A percentile compares a stretch with the other conserved stretches of the same genome.
Evolutionary conservation across 1,140 invertebrate genomes (phyloP).

Genomic region (Zaprionus ghesquierei): DNA sequence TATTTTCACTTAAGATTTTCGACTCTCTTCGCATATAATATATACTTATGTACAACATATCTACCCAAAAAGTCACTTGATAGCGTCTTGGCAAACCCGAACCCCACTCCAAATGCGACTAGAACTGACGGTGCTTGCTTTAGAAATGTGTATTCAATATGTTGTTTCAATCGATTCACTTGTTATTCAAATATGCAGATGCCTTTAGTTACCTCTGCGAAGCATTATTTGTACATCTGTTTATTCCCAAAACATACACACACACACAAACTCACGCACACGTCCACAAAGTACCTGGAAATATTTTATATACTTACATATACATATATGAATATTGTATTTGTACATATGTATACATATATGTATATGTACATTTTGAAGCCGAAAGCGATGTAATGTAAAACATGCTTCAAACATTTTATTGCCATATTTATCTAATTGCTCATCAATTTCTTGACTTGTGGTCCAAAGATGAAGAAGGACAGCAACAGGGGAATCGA

Average conservation of each 20-base stretch:
- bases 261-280: background rate
- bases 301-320: background rate
- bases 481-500: background rate
- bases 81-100: background rate
- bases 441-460: constrained; percentile 47
- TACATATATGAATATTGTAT: background rate
- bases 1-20: background rate
- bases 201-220: constrained; percentile 9
- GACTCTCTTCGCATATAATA: background rate
- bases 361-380: constrained; percentile 24
- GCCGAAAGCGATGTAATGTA: constrained; percentile 3
- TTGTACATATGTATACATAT: too few relatives aligned
- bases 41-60: background rate
- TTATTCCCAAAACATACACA: constrained; percentile 29
- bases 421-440: constrained; percentile 46
- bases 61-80: background rate
- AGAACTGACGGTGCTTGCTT: constrained; percentile 15
- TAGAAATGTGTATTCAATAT: constrained; percentile 26
- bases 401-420: constrained; percentile 28
- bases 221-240: constrained; percentile 37
- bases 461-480: constrained; percentile 8
- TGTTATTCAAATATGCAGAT: constrained; percentile 50
- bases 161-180: constrained; percentile 32
- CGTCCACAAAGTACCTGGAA: background rate
- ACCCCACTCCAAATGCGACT: background rate